Evolutionary conservation across 2,888 invertebrate species (phyloP), one percentile per base, ranked within the genome.

Genomic region (Eristalis tenax): DNA sequence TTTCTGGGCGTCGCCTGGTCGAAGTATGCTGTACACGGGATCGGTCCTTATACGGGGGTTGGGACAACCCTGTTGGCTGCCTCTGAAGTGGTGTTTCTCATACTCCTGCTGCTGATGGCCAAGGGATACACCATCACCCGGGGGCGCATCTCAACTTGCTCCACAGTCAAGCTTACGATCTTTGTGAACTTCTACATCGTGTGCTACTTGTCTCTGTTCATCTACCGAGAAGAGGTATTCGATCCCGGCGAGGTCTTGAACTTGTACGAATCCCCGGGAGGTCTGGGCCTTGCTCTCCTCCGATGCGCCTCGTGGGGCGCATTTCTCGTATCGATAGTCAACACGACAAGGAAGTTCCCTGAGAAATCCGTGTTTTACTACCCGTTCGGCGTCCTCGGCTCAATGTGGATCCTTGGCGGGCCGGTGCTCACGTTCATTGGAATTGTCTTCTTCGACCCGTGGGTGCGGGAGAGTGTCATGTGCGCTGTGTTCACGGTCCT

Each of bases 121-220:
- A 98, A 98, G 91, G 98, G 98, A 0, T 98, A 96, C 92, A 98
- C 98, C 0, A 96, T 98, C 35, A 98, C 98, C 0, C 94, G 98
- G 69, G 98, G 97, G 0, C 94, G 97, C 0, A 94, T 98, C 26
- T 95, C 96, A 70, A 93, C 95, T 0, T 94, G 94, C 13, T 96
- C 97, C 88, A 95, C 96, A 0, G 94, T 97, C 64, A 97, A 96
- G 92, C 93, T 98, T 68, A 96, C 96, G 0, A 93, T 96, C 2
- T 98, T 98, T 92, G 96, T 97, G 94, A 96, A 96, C 88, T 91
- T 95, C 8, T 98, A 97, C 90, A 93, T 95, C 0, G 94, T 96
- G 69, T 95, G 96, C 0, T 98, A 97, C 90, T 93, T 96, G 3
- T 94, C 95, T 0, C 94, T 98, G 43, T 97, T 97, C 91, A 94